These are phyloP conservation scores for Nemopilema nomurai DNA, from an alignment of 30 jellyfish, hydroid and myxozoan species.

Conservation along the genomic window DNA sequence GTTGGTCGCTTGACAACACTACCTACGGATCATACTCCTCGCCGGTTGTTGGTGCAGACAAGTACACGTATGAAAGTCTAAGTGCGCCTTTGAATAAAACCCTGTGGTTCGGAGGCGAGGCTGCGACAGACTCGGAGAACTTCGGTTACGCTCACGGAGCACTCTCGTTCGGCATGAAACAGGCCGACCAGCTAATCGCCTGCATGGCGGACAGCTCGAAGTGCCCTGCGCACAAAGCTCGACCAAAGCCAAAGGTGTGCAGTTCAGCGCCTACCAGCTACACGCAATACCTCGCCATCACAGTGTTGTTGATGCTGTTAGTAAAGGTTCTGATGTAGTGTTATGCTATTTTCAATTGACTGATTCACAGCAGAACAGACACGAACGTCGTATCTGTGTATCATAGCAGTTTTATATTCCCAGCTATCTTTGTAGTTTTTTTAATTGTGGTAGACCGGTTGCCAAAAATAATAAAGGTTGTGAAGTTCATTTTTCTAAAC, in stretches of 20 bases:
- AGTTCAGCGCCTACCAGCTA: too few relatives aligned
- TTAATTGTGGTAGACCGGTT: too few relatives aligned
- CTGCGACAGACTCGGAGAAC: slow-evolving; percentile 47
- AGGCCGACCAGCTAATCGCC: slow-evolving; percentile 29
- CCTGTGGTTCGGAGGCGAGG: slow-evolving; percentile 77
- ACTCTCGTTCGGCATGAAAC: background rate
- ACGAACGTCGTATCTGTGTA: too few relatives aligned
- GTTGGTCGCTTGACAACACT: slow-evolving; percentile 64
- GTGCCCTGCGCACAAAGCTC: slow-evolving; percentile 58
- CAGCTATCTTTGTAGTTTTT: too few relatives aligned
- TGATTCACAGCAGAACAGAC: too few relatives aligned
- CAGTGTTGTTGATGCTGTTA: too few relatives aligned
- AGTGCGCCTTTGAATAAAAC: slow-evolving; percentile 56
- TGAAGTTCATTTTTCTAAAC: too few relatives aligned
- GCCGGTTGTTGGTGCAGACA: slow-evolving; percentile 65
- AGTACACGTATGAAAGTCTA: slow-evolving; percentile 20
- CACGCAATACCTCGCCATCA: too few relatives aligned
- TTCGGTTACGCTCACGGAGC: slow-evolving; percentile 69
- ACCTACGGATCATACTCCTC: slow-evolving; percentile 55
- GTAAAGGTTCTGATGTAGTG: too few relatives aligned
- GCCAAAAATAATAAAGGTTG: too few relatives aligned
- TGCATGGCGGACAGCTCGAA: slow-evolving; percentile 43
- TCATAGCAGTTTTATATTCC: too few relatives aligned
- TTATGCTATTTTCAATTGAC: too few relatives aligned
- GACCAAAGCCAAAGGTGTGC: slow-evolving; percentile 1